Percentiles rank a stretch among this genome's conserved stretches.
Evolutionary conservation across 2,888 invertebrate species (phyloP).

Genomic region (Fissipunctia ypsillon): DNA sequence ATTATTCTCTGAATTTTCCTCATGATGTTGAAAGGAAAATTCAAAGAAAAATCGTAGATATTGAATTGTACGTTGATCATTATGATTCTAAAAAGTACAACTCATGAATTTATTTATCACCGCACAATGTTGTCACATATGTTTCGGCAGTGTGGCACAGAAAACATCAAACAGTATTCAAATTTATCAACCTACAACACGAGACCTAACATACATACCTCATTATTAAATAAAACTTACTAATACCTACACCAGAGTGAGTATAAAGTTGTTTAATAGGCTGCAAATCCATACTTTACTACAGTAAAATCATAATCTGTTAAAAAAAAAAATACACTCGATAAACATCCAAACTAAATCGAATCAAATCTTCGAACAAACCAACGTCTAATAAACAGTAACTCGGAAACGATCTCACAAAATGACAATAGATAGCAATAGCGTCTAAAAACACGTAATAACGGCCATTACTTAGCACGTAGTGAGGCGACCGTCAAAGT

Average conservation of each 20-base stretch:
- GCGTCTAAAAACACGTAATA: slow-evolving; percentile 59
- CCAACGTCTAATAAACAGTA: background rate
- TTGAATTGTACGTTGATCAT: slow-evolving; percentile 1
- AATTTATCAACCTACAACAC: background rate
- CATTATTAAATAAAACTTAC: background rate
- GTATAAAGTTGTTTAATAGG: background rate
- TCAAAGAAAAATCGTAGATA: background rate
- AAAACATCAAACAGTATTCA: slow-evolving; percentile 25
- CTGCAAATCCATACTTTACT: background rate
- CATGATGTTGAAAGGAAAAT: background rate
- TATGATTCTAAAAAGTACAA: slow-evolving; percentile 13
- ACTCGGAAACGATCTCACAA: slow-evolving; percentile 3
- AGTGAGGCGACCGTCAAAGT: slow-evolving; percentile 69
- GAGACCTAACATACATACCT: slow-evolving; percentile 3
- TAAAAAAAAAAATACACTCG: background rate
- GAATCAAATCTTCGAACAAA: slow-evolving; percentile 1
- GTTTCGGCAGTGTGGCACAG: background rate
- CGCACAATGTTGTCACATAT: slow-evolving; percentile 33
- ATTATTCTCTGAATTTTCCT: background rate
- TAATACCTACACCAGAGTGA: background rate
- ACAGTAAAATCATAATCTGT: background rate
- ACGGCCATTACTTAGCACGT: slow-evolving; percentile 38
- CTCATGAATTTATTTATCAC: background rate
- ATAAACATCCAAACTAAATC: background rate
- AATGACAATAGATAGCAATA: slow-evolving; percentile 40